A percentile compares a stretch with the other conserved stretches of the same genome.
phyloP scores from a whole-genome alignment of 2,888 invertebrate species.

The Homarus gammarus region DNA sequence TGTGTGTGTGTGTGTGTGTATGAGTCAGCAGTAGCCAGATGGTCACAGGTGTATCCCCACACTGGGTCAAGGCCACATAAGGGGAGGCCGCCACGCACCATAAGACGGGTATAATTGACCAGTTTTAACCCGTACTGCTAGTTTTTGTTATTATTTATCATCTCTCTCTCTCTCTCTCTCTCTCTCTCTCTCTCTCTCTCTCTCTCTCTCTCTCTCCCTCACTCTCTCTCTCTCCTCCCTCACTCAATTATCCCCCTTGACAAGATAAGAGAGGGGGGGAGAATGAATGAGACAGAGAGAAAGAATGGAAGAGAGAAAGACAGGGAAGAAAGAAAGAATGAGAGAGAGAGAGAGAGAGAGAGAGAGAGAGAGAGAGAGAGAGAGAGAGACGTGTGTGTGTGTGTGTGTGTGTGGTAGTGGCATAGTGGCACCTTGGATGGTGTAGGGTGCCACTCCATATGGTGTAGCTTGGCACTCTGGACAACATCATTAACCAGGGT shows the following conservation, averaged over 20 bases:
- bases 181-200: neutral
- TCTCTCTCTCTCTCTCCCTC: neutral
- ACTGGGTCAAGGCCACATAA: too few species aligned
- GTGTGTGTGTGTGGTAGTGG: too few species aligned
- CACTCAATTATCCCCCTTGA: neutral
- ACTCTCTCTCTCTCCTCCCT: neutral
- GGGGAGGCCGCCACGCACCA: too few species aligned
- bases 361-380: neutral
- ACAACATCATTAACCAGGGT: too few species aligned
- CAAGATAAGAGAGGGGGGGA: neutral
- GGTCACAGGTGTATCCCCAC: too few species aligned
- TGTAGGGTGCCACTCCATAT: too few species aligned
- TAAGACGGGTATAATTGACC: neutral
- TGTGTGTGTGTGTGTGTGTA: neutral
- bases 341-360: neutral
- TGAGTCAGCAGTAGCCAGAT: neutral
- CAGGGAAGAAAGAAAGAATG: neutral
- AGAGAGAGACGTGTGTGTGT: neutral
- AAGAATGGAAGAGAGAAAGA: too few species aligned
- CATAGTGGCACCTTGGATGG: too few species aligned
- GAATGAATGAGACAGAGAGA: neutral
- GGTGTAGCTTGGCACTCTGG: too few species aligned
- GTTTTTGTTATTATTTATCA: neutral
- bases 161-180: neutral
- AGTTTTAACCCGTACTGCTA: neutral